These are phyloP conservation scores for Lepus oiostolus DNA, from an alignment of 2,797 vertebrate species.

Conservation along the genomic window DNA sequence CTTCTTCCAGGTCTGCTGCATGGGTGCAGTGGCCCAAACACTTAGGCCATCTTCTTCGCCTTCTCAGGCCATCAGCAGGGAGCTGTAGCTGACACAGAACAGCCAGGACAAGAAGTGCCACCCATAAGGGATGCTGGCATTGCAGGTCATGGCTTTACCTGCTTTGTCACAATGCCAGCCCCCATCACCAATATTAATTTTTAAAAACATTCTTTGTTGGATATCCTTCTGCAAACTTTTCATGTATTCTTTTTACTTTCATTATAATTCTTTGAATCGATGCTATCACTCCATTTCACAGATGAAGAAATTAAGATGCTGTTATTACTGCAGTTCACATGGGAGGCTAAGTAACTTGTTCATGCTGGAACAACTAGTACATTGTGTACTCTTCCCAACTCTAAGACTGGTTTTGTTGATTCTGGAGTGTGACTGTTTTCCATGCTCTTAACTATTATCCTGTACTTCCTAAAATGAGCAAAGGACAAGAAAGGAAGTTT, in stretches of 20 bases:
- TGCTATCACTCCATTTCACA: neutral
- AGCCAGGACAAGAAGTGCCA: too few relatives aligned
- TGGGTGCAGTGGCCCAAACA: too few relatives aligned
- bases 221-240: neutral
- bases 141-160: too few relatives aligned
- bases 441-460: neutral
- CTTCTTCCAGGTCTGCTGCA: too few relatives aligned
- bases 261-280: conserved; percentile 15
- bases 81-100: too few relatives aligned
- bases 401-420: neutral
- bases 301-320: neutral
- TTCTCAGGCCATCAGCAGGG: too few relatives aligned
- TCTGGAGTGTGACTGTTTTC: neutral
- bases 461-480: neutral
- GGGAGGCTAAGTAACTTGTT: neutral
- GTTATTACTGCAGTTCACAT: neutral
- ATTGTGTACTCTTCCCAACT: neutral
- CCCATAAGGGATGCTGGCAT: too few relatives aligned
- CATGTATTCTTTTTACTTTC: neutral
- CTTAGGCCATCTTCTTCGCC: too few relatives aligned
- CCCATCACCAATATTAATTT: neutral
- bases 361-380: neutral
- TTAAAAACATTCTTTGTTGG: neutral
- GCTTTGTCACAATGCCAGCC: too few relatives aligned
- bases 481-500: neutral